Percentiles rank a stretch among this genome's conserved stretches.
phyloP scores from a whole-genome alignment of 2,888 invertebrate species.

The Torymus aiolomorphi region DNA sequence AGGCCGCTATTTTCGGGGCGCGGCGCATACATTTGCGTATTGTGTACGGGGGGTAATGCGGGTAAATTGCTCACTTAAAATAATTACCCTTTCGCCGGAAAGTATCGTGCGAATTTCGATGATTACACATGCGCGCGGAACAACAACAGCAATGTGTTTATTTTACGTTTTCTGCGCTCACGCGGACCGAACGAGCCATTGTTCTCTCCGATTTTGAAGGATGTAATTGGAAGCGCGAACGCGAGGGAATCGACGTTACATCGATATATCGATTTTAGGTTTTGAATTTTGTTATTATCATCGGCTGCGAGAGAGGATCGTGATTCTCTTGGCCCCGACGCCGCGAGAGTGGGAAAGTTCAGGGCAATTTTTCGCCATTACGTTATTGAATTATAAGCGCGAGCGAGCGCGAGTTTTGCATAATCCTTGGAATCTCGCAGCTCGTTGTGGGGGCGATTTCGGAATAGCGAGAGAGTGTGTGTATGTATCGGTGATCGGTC shows the following conservation, averaged over 20 bases:
- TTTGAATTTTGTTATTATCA: not conserved
- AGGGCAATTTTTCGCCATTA: not conserved
- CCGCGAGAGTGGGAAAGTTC: slow-evolving; percentile 8
- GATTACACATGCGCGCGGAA: slow-evolving; percentile 23
- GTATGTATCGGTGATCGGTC: too few relatives aligned
- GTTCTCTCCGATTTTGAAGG: slow-evolving; percentile 15
- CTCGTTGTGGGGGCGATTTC: too few relatives aligned
- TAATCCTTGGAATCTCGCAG: too few relatives aligned
- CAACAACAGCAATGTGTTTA: slow-evolving; percentile 28
- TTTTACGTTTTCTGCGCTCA: slow-evolving; percentile 27
- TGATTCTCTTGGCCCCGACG: too few relatives aligned
- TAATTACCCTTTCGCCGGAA: slow-evolving; percentile 46
- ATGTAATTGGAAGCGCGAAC: not conserved
- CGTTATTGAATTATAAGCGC: not conserved
- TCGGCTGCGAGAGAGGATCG: too few relatives aligned
- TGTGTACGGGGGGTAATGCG: slow-evolving; percentile 17
- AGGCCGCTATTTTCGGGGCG: slow-evolving; percentile 39
- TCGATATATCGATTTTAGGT: slow-evolving; percentile 9
- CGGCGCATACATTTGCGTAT: not conserved
- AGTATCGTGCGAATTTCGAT: slow-evolving; percentile 46
- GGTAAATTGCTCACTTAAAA: slow-evolving; percentile 57
- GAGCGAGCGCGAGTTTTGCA: too few relatives aligned
- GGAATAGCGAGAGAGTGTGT: too few relatives aligned
- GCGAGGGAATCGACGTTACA: not conserved
- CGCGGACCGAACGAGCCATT: slow-evolving; percentile 34